Percentiles rank a stretch among this genome's conserved stretches.
These are phyloP conservation scores for Salticus scenicus DNA, from an alignment of 2,888 invertebrate genomes.

Conservation along the genomic window DNA sequence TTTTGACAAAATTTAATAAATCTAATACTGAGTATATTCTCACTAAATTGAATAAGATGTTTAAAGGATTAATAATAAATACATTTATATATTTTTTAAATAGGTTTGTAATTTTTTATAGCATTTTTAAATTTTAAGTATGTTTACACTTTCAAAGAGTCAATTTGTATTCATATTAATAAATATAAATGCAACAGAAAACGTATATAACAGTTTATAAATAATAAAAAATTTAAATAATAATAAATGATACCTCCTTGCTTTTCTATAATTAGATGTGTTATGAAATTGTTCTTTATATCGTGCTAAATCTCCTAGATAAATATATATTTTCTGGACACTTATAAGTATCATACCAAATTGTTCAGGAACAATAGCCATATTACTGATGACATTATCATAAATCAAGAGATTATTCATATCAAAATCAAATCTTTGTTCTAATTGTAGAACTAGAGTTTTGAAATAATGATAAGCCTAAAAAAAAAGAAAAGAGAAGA, in stretches of 20 bases:
- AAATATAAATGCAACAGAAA: too few relatives aligned
- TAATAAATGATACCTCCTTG: constrained; percentile 81
- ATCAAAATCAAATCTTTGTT: constrained; percentile 85
- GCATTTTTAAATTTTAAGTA: too few relatives aligned
- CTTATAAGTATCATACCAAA: constrained; percentile 80
- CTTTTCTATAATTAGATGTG: constrained; percentile 86
- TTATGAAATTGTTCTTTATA: constrained; percentile 86
- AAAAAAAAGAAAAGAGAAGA: constrained; percentile 24
- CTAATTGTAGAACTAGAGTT: constrained; percentile 83
- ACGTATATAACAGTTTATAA: too few relatives aligned
- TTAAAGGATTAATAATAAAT: too few relatives aligned
- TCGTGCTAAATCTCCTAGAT: constrained; percentile 92
- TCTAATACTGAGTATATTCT: too few relatives aligned
- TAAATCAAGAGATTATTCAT: constrained; percentile 76
- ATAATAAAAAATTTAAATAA: too few relatives aligned
- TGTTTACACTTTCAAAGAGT: too few relatives aligned
- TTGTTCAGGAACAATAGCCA: constrained; percentile 47
- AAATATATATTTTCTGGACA: constrained; percentile 90
- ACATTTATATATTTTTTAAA: too few relatives aligned
- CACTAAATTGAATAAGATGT: too few relatives aligned
- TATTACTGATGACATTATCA: constrained; percentile 72
- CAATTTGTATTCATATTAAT: too few relatives aligned
- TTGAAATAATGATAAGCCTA: constrained; percentile 86
- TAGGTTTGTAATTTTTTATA: too few relatives aligned
- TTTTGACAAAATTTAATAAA: too few relatives aligned